Evolutionary conservation across 2,113 vertebrate species (phyloP).

Genomic region (Colaptes auratus): DNA sequence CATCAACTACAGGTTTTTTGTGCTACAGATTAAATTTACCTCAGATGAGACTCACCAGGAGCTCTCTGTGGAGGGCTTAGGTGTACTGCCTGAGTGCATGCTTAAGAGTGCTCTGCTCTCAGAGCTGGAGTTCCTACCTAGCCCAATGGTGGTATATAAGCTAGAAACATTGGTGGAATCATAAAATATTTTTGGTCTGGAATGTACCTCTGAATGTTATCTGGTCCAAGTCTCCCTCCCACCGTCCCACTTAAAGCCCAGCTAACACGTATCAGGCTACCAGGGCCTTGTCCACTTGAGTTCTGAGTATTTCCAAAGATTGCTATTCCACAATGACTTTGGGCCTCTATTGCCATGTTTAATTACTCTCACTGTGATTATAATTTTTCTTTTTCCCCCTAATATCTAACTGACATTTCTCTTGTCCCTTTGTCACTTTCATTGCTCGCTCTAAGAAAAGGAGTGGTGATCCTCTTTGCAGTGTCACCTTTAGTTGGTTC

Average conservation of each 20-base stretch:
- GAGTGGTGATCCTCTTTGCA: background rate
- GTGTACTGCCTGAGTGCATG: background rate
- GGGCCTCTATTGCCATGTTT: background rate
- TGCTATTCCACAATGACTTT: background rate
- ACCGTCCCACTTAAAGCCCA: background rate
- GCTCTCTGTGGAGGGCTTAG: background rate
- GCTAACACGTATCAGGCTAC: background rate
- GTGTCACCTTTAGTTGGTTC: constrained; percentile 9
- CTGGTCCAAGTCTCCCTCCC: background rate
- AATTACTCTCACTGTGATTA: background rate
- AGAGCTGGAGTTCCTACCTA: background rate
- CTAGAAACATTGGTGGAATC: background rate
- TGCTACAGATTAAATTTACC: background rate
- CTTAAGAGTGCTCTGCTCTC: background rate
- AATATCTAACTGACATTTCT: background rate
- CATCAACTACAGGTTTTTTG: background rate
- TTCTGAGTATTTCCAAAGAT: background rate
- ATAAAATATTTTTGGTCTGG: background rate
- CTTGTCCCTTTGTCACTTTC: background rate
- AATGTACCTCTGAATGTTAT: background rate
- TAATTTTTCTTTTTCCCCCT: rapidly evolving
- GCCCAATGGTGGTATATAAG: background rate
- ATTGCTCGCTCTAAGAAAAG: background rate
- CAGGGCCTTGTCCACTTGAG: background rate
- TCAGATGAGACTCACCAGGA: background rate